Percentiles rank a stretch among this genome's conserved stretches.
Evolutionary conservation across 2,888 invertebrate species (phyloP).

Genomic region (Aproaerema taeniolella): DNA sequence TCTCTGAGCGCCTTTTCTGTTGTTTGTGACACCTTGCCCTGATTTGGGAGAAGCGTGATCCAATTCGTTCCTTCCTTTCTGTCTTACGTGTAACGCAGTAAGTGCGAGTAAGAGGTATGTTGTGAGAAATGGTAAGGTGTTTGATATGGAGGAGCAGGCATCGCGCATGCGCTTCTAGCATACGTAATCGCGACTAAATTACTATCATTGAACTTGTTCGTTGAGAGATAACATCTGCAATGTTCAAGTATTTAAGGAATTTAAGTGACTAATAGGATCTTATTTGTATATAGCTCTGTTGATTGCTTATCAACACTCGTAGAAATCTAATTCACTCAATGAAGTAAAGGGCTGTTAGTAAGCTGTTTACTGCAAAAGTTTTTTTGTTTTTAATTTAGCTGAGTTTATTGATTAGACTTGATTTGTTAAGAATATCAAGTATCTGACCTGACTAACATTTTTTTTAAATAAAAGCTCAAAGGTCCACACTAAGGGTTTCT

Average conservation of each 20-base stretch:
- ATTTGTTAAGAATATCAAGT: too few species aligned
- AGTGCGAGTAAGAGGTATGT: slow-evolving; percentile 38
- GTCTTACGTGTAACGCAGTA: slow-evolving; percentile 14
- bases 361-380: too few species aligned
- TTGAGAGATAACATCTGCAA: slow-evolving; percentile 49
- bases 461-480: too few species aligned
- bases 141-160: slow-evolving; percentile 64
- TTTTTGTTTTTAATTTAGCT: too few species aligned
- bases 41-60: slow-evolving; percentile 55
- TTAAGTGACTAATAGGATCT: neutral
- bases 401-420: too few species aligned
- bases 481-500: too few species aligned
- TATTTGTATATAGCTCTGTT: too few species aligned
- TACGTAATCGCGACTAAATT: slow-evolving; percentile 50
- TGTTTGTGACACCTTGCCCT: slow-evolving; percentile 74
- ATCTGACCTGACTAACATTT: too few species aligned
- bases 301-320: too few species aligned
- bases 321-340: too few species aligned
- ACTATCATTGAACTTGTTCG: slow-evolving; percentile 66
- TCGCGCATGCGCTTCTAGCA: slow-evolving; percentile 47
- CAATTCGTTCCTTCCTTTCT: slow-evolving; percentile 45
- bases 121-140: slow-evolving; percentile 39
- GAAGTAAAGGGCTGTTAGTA: too few species aligned
- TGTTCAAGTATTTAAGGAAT: slow-evolving; percentile 16
- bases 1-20: slow-evolving; percentile 63